Evolutionary conservation across 2,888 invertebrate species (phyloP), one percentile per base, ranked within the genome.

Genomic region (Branchipolynoe longqiensis): DNA sequence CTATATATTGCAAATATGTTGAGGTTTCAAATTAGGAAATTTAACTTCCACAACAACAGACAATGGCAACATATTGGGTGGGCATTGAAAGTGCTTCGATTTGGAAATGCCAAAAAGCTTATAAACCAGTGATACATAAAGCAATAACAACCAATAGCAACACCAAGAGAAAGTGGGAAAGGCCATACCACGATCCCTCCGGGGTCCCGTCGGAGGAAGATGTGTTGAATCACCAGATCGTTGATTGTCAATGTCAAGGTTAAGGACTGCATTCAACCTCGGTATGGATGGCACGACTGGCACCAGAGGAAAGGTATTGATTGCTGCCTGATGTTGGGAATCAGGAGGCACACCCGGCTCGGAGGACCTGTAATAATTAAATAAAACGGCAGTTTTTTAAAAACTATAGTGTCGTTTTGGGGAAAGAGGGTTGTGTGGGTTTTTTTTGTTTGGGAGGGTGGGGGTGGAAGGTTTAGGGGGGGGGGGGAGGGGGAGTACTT

Each of bases 201-300:
- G 33, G 1, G 69, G 33, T n/a, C 69, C 69, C 8, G 78, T 48
- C 12, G 78, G 78, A 1, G 78, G 78, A 2, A 41, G 78, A 33
- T 54, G 41, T 6, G 78, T 41, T 8, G 78, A 78, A 6, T 78
- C 78, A n/a, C 6, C 18, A 6, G 40, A 41, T 2, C n/a, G 1
- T 18, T 73, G 73, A 25, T n/a, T 18, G 6, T 48, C 54, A 41
- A 78, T 41, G 28, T 48, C 54, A 0, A 78, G 78, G 31, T 78
- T 6, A 25, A 48, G 1, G 18, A 41, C 78, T 6, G 22, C 48
- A 25, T 48, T 41, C 0, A 48, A 14, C 12, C 78, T 4, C 28
- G 78, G 78, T 48, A 78, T 78, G 8, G 78, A 78, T 0, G 78
- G 78, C 1, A 48, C 48, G 22, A 78, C 54, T 6, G 78, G 78